phyloP scores from a whole-genome alignment of 1,140 invertebrate genomes.

The Polypedilum vanderplanki region DNA sequence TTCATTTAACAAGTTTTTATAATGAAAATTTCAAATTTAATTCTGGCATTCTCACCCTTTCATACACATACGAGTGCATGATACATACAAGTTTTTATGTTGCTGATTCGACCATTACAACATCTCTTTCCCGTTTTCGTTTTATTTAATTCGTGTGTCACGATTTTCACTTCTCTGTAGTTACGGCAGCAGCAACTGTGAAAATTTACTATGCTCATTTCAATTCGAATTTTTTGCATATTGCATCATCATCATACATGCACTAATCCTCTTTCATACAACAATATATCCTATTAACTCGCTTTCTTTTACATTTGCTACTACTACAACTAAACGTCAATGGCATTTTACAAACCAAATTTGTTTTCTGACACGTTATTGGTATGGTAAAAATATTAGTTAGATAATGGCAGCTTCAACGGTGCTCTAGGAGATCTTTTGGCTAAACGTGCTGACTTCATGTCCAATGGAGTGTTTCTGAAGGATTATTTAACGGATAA shows the following conservation, averaged over 20 bases:
- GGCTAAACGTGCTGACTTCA: conserved; percentile 29
- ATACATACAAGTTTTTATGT: not conserved
- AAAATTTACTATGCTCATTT: not conserved
- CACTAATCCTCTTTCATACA: conserved; percentile 16
- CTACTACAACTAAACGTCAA: not conserved
- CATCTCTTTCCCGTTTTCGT: too few relatives aligned
- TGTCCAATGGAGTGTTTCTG: conserved; percentile 23
- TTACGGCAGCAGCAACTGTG: not conserved
- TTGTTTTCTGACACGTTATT: not conserved
- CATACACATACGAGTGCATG: not conserved
- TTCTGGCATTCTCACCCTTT: not conserved
- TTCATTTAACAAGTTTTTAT: not conserved
- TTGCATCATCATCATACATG: not conserved
- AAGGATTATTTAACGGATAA: conserved; percentile 30
- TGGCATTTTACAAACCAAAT: not conserved
- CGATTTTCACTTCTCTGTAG: not conserved
- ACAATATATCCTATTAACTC: not conserved
- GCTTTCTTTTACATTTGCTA: not conserved
- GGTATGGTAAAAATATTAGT: not conserved
- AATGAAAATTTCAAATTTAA: conserved; percentile 15
- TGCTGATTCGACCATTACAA: not conserved
- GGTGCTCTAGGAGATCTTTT: conserved; percentile 31
- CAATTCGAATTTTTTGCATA: not conserved
- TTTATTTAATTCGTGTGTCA: not conserved
- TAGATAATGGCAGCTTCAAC: conserved; percentile 27